Base-by-base conservation (phyloP, 2,113 vertebrate species). In the Chaetorhynchus papuensis region DNA sequence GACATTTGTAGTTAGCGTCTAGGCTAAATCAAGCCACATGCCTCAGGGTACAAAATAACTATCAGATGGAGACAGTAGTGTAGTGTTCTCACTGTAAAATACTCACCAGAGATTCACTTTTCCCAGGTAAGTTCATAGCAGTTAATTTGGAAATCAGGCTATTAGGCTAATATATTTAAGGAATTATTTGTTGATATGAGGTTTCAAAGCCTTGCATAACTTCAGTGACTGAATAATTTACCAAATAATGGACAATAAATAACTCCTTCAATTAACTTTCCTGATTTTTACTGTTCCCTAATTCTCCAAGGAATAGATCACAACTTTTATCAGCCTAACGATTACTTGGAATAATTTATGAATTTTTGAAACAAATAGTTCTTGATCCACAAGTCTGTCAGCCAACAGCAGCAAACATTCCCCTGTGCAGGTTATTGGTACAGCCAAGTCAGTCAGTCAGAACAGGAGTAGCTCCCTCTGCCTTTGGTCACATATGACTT, bases 21-120 rank as follows among this genome's bases (percentile, higher is more conserved):
- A 47, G 52, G 68, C 92, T 95, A 93, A 95, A 94, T 95, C 87
- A 88, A 94, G 92, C 87, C 88, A 86, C 76, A 49, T 90, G 94
- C 87, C 72, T 86, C 44, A 41, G 93, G 82, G 90, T 86, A 90
- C 59, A 59, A 83, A 92, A 91, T 71, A 83, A 56, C 79, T 85
- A 59, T 96, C 87, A 93, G 89, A 92, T 88, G 85, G 71, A 94
- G 54, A 49, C 35, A 52, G 66, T 33, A 69, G 31, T 61, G 39
- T 4, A 57, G 42, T 21, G 22, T 44, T 90, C 71, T 80, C 2
- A 0, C 71, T 70, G 5, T 15, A 30, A 84, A 96, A 57, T 66
- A 52, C 15, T 74, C 71, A 83, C 35, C 52, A 89, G 71, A 88
- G 45, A 86, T 77, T 88, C 77, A 54, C 59, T 87, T 77, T 76